A percentile compares a stretch with the other conserved stretches of the same genome.
phyloP scores from a whole-genome alignment of 2,797 vertebrate genomes.

The Mus minutoides region DNA sequence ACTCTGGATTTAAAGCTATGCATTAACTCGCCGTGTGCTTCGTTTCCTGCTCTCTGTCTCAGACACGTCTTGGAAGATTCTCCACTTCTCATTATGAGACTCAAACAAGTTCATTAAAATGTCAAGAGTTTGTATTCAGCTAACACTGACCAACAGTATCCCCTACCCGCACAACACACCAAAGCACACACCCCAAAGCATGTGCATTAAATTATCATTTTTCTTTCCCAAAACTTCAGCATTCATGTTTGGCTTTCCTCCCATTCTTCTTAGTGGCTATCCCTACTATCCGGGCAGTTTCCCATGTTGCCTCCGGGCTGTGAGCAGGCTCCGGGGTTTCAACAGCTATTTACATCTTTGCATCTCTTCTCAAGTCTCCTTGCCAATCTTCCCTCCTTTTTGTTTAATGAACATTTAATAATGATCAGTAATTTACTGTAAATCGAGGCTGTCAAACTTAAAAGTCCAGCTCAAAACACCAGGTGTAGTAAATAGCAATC shows the following conservation, averaged over 20 bases:
- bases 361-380: conserved; percentile 11
- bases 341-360: not conserved
- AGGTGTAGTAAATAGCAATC: conserved; percentile 69
- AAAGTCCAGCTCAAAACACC: conserved; percentile 59
- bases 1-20: not conserved
- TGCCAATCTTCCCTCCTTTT: conserved; percentile 48
- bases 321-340: not conserved
- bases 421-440: conserved; percentile 52
- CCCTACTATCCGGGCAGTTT: accelerated
- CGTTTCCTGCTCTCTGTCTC: conserved; percentile 51
- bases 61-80: conserved; percentile 68
- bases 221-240: conserved; percentile 71
- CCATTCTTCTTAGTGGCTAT: conserved; percentile 45
- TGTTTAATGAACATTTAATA: conserved; percentile 59
- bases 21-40: conserved; percentile 34
- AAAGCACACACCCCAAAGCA: conserved; percentile 77
- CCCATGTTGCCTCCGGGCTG: not conserved
- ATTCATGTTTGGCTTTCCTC: conserved; percentile 72
- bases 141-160: conserved; percentile 63
- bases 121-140: conserved; percentile 71
- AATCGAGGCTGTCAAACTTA: conserved; percentile 43
- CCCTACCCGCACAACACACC: conserved; percentile 46
- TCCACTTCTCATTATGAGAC: conserved; percentile 70
- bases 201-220: conserved; percentile 78
- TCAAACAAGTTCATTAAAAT: conserved; percentile 78